phyloP scores from a whole-genome alignment of 2,113 vertebrate species.

The Lipotes vexillifer region DNA sequence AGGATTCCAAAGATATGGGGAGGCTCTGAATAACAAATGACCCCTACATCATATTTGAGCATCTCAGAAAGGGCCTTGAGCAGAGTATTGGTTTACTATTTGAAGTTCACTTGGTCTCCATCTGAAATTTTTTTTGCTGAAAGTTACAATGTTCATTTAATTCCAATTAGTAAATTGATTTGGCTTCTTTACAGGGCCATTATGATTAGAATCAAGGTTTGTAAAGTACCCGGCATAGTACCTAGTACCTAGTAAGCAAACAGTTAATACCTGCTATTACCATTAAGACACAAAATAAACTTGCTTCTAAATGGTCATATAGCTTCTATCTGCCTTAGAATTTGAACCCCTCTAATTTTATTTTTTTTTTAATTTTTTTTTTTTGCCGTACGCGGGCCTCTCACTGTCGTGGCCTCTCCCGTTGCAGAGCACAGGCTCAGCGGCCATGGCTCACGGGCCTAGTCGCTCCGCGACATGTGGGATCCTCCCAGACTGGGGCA shows the following conservation, averaged over 20 bases:
- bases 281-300: not conserved
- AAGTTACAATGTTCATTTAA: not conserved
- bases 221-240: not conserved
- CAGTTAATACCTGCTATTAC: not conserved
- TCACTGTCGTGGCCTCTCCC: too few species aligned
- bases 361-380: too few species aligned
- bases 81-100: not conserved
- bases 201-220: not conserved
- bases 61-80: not conserved
- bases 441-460: too few species aligned
- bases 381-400: too few species aligned
- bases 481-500: too few species aligned
- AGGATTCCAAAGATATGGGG: not conserved
- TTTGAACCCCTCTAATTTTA: not conserved
- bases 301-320: not conserved
- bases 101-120: not conserved
- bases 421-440: too few species aligned
- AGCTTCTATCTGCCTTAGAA: not conserved
- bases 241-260: not conserved
- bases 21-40: not conserved
- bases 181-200: not conserved
- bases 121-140: not conserved
- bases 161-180: not conserved
- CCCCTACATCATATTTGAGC: not conserved
- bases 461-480: too few species aligned